These are phyloP conservation scores for Pseudococcus viburni DNA, from an alignment of 2,888 invertebrate species.

Conservation along the genomic window DNA sequence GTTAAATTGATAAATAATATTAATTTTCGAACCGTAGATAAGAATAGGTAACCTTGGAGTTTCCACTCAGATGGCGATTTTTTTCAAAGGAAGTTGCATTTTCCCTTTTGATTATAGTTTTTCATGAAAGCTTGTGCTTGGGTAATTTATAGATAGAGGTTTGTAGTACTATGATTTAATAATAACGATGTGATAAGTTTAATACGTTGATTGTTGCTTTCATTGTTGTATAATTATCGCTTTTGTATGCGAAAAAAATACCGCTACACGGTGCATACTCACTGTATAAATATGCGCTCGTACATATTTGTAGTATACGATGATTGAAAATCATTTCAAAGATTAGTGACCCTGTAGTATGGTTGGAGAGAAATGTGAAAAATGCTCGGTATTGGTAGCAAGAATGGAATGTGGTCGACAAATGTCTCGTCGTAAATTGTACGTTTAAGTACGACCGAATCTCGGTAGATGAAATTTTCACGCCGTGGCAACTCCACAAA, in stretches of 20 bases:
- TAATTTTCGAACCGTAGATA: not conserved
- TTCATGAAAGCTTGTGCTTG: not conserved
- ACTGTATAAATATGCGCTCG: too few relatives aligned
- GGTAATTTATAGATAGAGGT: not conserved
- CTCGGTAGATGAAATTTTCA: not conserved
- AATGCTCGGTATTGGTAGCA: not conserved
- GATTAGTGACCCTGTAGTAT: constrained; percentile 6
- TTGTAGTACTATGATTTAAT: not conserved
- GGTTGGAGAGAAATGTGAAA: not conserved
- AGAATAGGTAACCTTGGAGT: not conserved
- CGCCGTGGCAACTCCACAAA: not conserved
- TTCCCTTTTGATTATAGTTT: constrained; percentile 45
- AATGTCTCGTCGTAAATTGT: constrained; percentile 7
- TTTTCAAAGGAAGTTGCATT: constrained; percentile 53
- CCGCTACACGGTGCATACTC: not conserved
- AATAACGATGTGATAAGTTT: constrained; percentile 28
- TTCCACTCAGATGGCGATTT: constrained; percentile 5
- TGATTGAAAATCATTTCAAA: constrained; percentile 15
- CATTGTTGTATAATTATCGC: constrained; percentile 36
- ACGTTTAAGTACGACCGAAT: not conserved
- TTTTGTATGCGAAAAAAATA: constrained; percentile 32
- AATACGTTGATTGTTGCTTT: not conserved
- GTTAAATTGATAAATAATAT: not conserved
- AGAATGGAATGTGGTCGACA: not conserved
- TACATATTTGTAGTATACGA: not conserved